Evolutionary conservation across 2,888 invertebrate species (phyloP).

Genomic region (Harmothoe impar): DNA sequence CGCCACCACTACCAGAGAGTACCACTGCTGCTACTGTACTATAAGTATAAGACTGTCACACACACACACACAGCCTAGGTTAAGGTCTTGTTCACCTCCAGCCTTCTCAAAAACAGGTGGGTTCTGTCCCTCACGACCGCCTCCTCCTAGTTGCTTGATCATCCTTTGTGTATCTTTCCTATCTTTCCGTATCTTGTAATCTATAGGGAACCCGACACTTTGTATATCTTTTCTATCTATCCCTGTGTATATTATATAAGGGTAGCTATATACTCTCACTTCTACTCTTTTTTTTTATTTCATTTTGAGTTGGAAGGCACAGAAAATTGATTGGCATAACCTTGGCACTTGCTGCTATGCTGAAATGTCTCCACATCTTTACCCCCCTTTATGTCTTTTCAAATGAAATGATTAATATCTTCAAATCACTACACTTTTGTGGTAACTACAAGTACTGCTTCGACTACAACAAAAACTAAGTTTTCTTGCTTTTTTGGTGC

Average conservation of each 20-base stretch:
- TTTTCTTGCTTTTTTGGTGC: too few relatives aligned
- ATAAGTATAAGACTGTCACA: neutral
- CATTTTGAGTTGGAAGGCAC: too few relatives aligned
- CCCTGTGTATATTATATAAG: neutral
- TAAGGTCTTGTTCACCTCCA: slow-evolving; percentile 1
- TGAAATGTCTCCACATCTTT: too few relatives aligned
- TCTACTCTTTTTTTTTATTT: neutral
- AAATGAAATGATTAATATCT: too few relatives aligned
- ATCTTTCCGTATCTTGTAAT: too few relatives aligned
- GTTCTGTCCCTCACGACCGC: slow-evolving; percentile 6
- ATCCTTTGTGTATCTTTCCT: neutral
- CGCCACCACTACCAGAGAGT: neutral
- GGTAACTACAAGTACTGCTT: too few relatives aligned
- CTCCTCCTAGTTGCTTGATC: neutral
- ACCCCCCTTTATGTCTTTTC: too few relatives aligned
- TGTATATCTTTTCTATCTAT: neutral
- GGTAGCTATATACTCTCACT: neutral
- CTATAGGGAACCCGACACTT: too few relatives aligned
- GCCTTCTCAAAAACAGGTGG: slow-evolving; percentile 20
- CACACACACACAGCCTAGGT: neutral
- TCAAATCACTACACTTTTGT: too few relatives aligned
- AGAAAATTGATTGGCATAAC: too few relatives aligned
- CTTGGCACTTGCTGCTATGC: too few relatives aligned
- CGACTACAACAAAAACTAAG: too few relatives aligned
- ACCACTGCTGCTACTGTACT: neutral